Evolutionary conservation across 2,113 vertebrate species (phyloP), one percentile per base, ranked within the genome.

Genomic region (Vidua chalybeata): DNA sequence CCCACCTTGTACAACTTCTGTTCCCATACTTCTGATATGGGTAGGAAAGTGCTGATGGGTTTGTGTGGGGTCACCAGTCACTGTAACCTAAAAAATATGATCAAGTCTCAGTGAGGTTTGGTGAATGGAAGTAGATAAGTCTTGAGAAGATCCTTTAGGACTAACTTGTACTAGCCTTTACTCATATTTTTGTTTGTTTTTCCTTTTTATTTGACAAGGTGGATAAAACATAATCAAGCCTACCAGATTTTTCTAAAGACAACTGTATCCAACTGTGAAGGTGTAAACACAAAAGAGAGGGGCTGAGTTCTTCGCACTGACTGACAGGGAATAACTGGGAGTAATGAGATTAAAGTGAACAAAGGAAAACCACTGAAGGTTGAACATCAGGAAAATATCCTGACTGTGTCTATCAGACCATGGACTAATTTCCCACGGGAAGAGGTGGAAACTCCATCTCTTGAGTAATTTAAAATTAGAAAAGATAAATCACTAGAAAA

Each of bases 321-420:
- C 93, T 35, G 0, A 84, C 19, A 51, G 87, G 94, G 89, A 96
- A 87, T 96, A 82, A 91, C 84, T 81, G 85, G 87, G 89, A 96
- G 55, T 95, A 97, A 97, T 96, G 94, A 96, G 94, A 94, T 97
- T 97, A 96, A 94, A 94, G 74, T 26, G 87, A 96, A 97, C 97
- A 97, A 97, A 97, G 79, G 76, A 93, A 96, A 97, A 96, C 77
- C 89, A 91, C 66, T 91, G 93, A 89, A 95, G 94, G 96, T 83
- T 94, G 96, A 94, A 96, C 94, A 95, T 93, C 87, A 93, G 66
- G 90, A 95, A 95, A 96, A 95, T 95, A 95, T 97, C 96, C 93
- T 87, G 89, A 84, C 93, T 49, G 23, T 91, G 84, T 93, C 90
- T 94, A 96, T 95, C 88, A 97, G 97, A 96, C 95, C 96, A 81